Evolutionary conservation across 2,888 invertebrate species (phyloP), one percentile per base, ranked within the genome.

Genomic region (Periphyllus acericola): DNA sequence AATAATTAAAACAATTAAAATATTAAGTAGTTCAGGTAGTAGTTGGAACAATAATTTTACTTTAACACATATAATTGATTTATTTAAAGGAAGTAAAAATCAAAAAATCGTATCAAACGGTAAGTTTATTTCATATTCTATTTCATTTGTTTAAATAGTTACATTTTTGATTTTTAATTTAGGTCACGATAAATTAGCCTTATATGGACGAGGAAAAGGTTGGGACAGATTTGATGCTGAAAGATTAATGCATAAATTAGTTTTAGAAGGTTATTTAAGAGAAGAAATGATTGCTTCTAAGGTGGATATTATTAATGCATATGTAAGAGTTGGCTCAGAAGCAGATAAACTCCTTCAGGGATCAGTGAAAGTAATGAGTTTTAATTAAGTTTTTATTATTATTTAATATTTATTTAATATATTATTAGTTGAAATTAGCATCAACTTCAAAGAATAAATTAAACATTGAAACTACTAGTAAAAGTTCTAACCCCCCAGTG

Each of bases 271-370:
- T 0, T 94, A 95, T 91, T 92, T 99, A 46, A 93, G 93, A 6
- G 97, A 98, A 92, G 93, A 95, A 71, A 92, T 97, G 89, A 94
- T 95, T 89, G 94, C 96, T 88, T 94, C 93, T 84, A 94, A 95
- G 89, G 96, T 92, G 89, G 93, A 97, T 90, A 96, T 97, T 91
- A 95, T 97, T 14, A 94, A 95, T 90, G 96, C 96, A 0, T 98
- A 98, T 92, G 91, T 98, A 52, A 94, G 94, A 91, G 92, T 95
- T 40, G 98, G 98, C 0, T 93, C 94, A 0, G 94, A 94, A 90
- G 94, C 95, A 6, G 92, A 93, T 72, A 93, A 93, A 68, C 91
- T 94, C 3, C 91, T 94, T 80, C 91, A 90, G 71, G 93, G 92
- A 11, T 91, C 91, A 89, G 89, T 91, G 3, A 93, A 93, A 91